Conservation (phyloP, 2,113 vertebrate genomes). For the Coregonus clupeaformis region DNA sequence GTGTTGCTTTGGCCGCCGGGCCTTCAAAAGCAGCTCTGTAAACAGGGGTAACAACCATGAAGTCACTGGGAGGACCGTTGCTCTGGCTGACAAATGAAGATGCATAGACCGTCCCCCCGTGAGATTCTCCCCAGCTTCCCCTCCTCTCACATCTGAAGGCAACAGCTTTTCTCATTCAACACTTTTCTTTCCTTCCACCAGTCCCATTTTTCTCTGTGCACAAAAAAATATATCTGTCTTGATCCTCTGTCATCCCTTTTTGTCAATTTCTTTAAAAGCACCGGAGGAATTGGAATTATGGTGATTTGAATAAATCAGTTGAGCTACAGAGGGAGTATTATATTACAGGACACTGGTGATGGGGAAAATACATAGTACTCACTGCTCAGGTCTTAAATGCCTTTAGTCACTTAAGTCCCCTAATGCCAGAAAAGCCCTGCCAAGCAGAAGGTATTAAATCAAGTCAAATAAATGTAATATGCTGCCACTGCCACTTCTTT, state of each 20-base stretch:
- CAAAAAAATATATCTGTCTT: background rate
- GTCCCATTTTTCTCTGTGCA: background rate
- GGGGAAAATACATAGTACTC: background rate
- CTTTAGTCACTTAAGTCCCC: conserved; percentile 13
- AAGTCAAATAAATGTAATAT: conserved; percentile 9
- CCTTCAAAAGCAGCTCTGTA: background rate
- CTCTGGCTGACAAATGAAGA: conserved; percentile 17
- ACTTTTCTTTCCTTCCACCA: background rate
- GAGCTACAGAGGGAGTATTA: too few relatives aligned
- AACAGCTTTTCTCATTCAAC: conserved; percentile 1
- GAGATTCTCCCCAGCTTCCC: background rate
- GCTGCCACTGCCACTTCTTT: background rate
- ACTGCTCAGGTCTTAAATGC: background rate
- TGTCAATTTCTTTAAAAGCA: background rate
- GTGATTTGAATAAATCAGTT: background rate
- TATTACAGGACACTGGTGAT: background rate
- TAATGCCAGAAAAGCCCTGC: conserved; percentile 16
- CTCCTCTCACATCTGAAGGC: background rate
- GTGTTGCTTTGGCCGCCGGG: too few relatives aligned
- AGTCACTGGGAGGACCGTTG: background rate
- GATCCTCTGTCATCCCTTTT: background rate
- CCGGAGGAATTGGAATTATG: background rate
- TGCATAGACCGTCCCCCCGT: conserved; percentile 2
- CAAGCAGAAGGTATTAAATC: conserved; percentile 13
- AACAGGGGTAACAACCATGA: conserved; percentile 23